Conservation (phyloP, 2,888 invertebrate genomes). For the Anthophora plumipes region DNA sequence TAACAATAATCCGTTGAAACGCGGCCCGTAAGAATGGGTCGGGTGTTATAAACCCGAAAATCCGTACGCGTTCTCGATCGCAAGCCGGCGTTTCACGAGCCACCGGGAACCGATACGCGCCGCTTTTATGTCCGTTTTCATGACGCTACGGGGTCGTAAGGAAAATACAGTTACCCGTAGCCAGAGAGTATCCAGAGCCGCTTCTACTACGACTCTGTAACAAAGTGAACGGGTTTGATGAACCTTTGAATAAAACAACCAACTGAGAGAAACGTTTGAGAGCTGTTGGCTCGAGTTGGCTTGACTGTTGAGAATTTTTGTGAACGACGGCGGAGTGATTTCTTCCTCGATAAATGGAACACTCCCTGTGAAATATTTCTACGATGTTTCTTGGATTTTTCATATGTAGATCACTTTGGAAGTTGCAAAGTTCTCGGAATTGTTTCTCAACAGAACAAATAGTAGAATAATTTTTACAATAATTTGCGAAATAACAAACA, state of each 20-base stretch:
- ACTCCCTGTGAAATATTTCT: too few relatives aligned
- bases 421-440: too few relatives aligned
- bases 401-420: too few relatives aligned
- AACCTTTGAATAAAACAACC: slow-evolving; percentile 30
- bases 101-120: slow-evolving; percentile 52
- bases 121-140: slow-evolving; percentile 59
- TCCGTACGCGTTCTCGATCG: slow-evolving; percentile 35
- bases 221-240: slow-evolving; percentile 31
- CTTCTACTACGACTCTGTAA: neutral
- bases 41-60: slow-evolving; percentile 38
- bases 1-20: slow-evolving; percentile 39
- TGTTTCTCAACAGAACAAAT: too few relatives aligned
- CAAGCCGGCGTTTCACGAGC: slow-evolving; percentile 33
- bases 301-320: neutral
- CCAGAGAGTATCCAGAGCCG: neutral
- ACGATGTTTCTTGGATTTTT: too few relatives aligned
- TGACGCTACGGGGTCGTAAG: slow-evolving; percentile 58
- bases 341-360: neutral
- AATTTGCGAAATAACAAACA: too few relatives aligned
- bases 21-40: slow-evolving; percentile 29
- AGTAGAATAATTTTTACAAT: too few relatives aligned
- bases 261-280: neutral
- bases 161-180: slow-evolving; percentile 48
- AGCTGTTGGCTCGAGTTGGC: neutral
- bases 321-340: neutral